Evolutionary conservation across 2,888 invertebrate genomes (phyloP), one percentile per base, ranked within the genome.

Genomic region (Parochlus steinenii): DNA sequence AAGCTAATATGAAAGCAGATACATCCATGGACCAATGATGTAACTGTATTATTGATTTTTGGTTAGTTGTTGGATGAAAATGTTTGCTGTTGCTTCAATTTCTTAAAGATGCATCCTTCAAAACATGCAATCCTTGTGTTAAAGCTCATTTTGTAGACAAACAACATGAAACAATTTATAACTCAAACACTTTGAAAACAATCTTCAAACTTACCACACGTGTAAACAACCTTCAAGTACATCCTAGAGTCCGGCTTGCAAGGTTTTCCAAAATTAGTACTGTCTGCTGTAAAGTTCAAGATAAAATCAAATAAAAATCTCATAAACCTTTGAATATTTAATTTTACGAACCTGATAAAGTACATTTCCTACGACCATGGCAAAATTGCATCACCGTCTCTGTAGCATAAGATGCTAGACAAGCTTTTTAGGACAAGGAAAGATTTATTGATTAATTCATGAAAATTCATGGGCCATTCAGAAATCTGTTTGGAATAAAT

Each of bases 381-480:
- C 85, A 85, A 46, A 74, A 69, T 50, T 78, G 71, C 78, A 89
- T 85, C 36, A 89, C 79, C 12, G 80, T 82, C 61, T 90, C 87
- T n/a, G 87, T 82, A 5, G 87, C 85, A 58, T 82, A 82, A 46
- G 79, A 78, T 45, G 81, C 81, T 55, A 83, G 65, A 55, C 90
- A 90, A 12, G 83, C 89, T 89, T n/a, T n/a, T n/a, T n/a, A n/a
- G n/a, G 63, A 18, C 62, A 65, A 46, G 42, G 44, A 38, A 30
- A 33, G 6, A 41, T 20, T n/a, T n/a, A n/a, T n/a, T n/a, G n/a
- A n/a, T n/a, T n/a, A n/a, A n/a, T n/a, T n/a, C n/a, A n/a, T n/a
- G n/a, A n/a, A n/a, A n/a, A n/a, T n/a, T n/a, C n/a, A n/a, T n/a
- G n/a, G n/a, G n/a, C n/a, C n/a, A n/a, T n/a, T n/a, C n/a, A n/a